Evolutionary conservation across 2,888 invertebrate genomes (phyloP).

Genomic region (Eilema griseolum): DNA sequence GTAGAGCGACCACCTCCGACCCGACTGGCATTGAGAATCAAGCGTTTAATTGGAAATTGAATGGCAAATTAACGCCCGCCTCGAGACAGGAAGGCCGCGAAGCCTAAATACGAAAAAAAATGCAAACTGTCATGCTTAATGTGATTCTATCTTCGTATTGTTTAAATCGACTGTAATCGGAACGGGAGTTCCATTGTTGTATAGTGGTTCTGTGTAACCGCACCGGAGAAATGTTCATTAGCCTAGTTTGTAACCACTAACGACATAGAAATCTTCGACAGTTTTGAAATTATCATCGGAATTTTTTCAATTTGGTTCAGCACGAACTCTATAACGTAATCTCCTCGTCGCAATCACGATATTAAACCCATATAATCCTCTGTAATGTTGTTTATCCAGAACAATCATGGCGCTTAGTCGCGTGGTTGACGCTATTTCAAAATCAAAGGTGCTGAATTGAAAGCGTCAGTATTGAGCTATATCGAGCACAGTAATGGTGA

Average conservation of each 20-base stretch:
- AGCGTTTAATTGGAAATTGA: conserved; percentile 86
- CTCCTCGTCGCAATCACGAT: conserved; percentile 64
- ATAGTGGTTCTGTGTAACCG: conserved; percentile 49
- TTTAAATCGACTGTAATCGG: conserved; percentile 49
- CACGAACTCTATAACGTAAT: conserved; percentile 69
- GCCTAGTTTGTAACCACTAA: conserved; percentile 57
- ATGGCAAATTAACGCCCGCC: conserved; percentile 78
- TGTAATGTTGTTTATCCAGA: conserved; percentile 44
- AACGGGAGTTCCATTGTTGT: conserved; percentile 51
- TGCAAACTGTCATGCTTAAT: conserved; percentile 64
- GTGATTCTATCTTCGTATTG: conserved; percentile 52
- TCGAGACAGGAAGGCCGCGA: conserved; percentile 81
- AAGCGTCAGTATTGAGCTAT: conserved; percentile 52
- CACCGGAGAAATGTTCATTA: conserved; percentile 64
- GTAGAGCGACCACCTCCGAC: conserved; percentile 78
- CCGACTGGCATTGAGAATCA: conserved; percentile 84
- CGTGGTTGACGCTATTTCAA: conserved; percentile 41
- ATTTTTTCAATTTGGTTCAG: conserved; percentile 70
- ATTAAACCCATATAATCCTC: conserved; percentile 45
- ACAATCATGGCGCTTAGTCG: conserved; percentile 40
- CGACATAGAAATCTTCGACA: conserved; percentile 62
- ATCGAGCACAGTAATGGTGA: conserved; percentile 52
- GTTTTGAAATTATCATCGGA: conserved; percentile 70
- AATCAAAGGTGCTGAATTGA: conserved; percentile 51
- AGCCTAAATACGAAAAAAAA: conserved; percentile 77